Percentiles rank a stretch among this genome's conserved stretches.
Evolutionary conservation across 2,113 vertebrate genomes (phyloP).

Genomic region (Electrona antarctica): DNA sequence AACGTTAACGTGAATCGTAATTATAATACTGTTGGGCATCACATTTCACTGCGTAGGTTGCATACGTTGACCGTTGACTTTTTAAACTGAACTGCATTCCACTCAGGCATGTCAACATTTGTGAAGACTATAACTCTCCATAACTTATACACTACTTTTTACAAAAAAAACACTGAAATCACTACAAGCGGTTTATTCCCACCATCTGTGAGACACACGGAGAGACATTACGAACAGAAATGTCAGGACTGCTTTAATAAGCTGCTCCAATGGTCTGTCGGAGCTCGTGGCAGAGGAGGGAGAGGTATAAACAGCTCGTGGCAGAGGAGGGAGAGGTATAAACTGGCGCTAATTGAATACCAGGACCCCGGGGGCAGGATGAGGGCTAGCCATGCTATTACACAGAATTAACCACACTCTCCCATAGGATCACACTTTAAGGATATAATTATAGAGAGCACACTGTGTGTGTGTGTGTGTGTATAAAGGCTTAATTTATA

Average conservation of each 20-base stretch:
- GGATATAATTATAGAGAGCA: neutral
- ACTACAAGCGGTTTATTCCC: neutral
- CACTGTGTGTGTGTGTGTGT: constrained; percentile 29
- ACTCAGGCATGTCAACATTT: constrained; percentile 51
- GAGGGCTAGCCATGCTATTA: constrained; percentile 74
- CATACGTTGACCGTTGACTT: constrained; percentile 5
- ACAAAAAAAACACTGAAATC: too few species aligned
- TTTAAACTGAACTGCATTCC: constrained; percentile 48
- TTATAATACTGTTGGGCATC: too few species aligned
- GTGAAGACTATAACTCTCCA: constrained; percentile 46
- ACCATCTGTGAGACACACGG: neutral
- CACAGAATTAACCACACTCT: constrained; percentile 72
- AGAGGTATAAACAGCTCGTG: constrained; percentile 63
- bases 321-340: constrained; percentile 62
- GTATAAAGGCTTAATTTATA: neutral
- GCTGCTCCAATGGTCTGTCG: constrained; percentile 66
- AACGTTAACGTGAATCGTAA: too few species aligned
- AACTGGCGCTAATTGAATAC: constrained; percentile 72
- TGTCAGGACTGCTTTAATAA: constrained; percentile 48
- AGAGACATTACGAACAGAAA: constrained; percentile 10
- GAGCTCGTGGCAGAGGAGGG: constrained; percentile 49
- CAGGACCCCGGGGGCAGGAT: constrained; percentile 67
- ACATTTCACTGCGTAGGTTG: too few species aligned
- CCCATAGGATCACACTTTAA: constrained; percentile 63
- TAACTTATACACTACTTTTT: constrained; percentile 2